Percentiles rank a stretch among this genome's conserved stretches.
These are phyloP conservation scores for Acrocephalus arundinaceus DNA, from an alignment of 2,113 vertebrate genomes.

Conservation along the genomic window DNA sequence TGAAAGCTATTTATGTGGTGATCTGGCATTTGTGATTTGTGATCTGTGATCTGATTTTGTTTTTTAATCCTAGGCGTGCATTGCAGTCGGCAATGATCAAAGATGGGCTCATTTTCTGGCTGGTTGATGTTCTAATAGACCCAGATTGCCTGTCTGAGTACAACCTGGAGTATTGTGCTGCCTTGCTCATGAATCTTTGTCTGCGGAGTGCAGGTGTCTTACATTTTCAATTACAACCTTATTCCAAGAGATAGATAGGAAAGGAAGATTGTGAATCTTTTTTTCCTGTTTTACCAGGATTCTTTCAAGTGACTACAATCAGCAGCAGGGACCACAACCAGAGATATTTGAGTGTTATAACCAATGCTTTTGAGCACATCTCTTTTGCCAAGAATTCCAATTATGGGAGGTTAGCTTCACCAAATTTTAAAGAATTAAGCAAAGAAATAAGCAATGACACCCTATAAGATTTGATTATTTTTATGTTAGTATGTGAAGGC, in stretches of 20 bases:
- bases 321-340: not conserved
- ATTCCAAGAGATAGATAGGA: not conserved
- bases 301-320: not conserved
- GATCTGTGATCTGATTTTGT: not conserved
- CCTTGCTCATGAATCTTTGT: constrained; percentile 95
- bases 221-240: not conserved
- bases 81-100: constrained; percentile 91
- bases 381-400: not conserved
- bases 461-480: not conserved
- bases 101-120: constrained; percentile 87
- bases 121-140: constrained; percentile 87
- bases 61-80: constrained; percentile 74
- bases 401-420: not conserved
- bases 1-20: not conserved
- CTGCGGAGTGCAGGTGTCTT: constrained; percentile 86
- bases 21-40: not conserved
- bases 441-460: not conserved
- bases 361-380: not conserved
- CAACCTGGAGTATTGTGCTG: constrained; percentile 86
- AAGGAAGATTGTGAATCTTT: not conserved
- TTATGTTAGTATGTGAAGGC: not conserved
- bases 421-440: constrained; percentile 1
- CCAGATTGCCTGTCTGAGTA: constrained; percentile 90
- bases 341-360: not conserved
- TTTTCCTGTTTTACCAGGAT: not conserved